Base-by-base conservation (phyloP, 2,888 invertebrate genomes). In the Metacarcinus magister region DNA sequence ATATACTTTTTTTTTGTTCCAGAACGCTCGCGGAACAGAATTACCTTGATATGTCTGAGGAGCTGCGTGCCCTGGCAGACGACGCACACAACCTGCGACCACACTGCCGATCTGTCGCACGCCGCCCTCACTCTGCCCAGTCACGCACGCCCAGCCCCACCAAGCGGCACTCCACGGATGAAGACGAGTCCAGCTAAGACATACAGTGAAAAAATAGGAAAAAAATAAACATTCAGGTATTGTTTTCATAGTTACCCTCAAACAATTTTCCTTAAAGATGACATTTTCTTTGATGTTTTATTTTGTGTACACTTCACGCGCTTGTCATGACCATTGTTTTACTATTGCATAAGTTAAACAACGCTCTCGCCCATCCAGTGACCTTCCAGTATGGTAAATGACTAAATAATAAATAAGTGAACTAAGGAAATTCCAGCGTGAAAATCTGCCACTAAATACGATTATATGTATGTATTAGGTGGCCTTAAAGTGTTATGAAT, bases 31-130 rank as follows among this genome's bases (percentile, higher is more conserved):
- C 60, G 13, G 96, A 96, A 2, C 96, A 96, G 28, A 90, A 43
- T 3, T 96, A 75, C 75, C 43, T 96, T 23, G 94, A 96, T n/a
- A 93, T 96, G 94, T 96, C 96, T 0, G 96, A 96, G 87, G 96
- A 96, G 43, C 94, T 96, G 39, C 46, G 96, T 8, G 96, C 96
- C 4, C 94, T 96, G 19, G 96, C 96, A 7, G 96, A 96, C 87
- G 96, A 96, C 89, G 95, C 96, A 54, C 95, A 96, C 89, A 96
- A 96, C 94, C 96, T 96, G n/a, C 96, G 96, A 28, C 96, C 96
- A 28, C 75, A 75, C 82, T 23, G 19, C 82, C 67, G 75, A 46
- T 46, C n/a, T 16, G 32, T 39, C 90, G 67, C 46, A 16, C 75
- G 95, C 82, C 95, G 39, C 7, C 82, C 95, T 1, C 43, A 54